Conservation (phyloP, 2,888 invertebrate genomes). For the Norana najaformis region DNA sequence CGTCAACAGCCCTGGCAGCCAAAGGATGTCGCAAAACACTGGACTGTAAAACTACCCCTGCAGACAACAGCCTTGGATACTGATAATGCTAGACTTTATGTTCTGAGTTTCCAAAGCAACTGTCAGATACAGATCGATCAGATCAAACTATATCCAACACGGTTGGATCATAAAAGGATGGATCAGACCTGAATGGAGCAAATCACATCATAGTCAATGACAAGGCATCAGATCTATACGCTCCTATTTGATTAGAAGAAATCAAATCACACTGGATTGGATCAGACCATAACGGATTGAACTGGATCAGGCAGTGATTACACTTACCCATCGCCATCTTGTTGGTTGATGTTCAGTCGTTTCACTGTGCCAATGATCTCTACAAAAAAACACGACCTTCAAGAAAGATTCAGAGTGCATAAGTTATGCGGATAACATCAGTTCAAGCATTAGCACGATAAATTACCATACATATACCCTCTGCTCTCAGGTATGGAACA, state of each 20-base stretch:
- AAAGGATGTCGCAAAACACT: neutral
- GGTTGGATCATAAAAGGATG: neutral
- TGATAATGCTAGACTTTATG: neutral
- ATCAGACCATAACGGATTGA: neutral
- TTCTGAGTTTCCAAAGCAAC: neutral
- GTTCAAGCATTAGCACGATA: neutral
- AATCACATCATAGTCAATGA: neutral
- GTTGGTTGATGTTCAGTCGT: conserved; percentile 9
- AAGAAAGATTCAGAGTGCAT: neutral
- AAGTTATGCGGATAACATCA: neutral
- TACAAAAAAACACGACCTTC: neutral
- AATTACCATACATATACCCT: conserved; percentile 17
- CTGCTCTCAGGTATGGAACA: neutral
- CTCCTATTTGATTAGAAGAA: neutral
- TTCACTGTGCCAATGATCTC: conserved; percentile 9
- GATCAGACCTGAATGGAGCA: too few relatives aligned
- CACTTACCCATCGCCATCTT: conserved; percentile 18
- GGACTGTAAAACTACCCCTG: neutral
- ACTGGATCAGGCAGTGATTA: neutral
- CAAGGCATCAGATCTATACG: neutral
- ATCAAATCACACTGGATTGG: neutral
- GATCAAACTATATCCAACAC: neutral
- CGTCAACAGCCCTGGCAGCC: too few relatives aligned
- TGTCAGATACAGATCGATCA: neutral
- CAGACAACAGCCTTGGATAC: neutral